Evolutionary conservation across 2,888 invertebrate genomes (phyloP).

Genomic region (Meliscaeva auricollis): DNA sequence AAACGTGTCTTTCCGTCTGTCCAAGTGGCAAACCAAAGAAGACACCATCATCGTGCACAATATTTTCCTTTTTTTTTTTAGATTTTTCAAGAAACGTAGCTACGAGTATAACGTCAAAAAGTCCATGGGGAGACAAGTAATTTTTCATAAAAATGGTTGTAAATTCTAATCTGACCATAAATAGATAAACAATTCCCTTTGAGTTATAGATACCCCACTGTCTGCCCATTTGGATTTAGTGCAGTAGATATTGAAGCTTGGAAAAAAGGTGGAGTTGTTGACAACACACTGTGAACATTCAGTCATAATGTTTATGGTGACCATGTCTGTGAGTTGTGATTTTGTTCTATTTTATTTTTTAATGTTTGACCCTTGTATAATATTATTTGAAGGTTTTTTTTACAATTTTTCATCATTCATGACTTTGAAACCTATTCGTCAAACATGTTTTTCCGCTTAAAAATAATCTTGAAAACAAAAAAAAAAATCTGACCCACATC

Average conservation of each 20-base stretch:
- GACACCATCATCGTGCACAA: conserved; percentile 7
- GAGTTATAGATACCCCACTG: conserved; percentile 55
- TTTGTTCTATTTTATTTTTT: too few species aligned
- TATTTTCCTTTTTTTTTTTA: neutral
- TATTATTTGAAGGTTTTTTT: too few species aligned
- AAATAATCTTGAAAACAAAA: too few species aligned
- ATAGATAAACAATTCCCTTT: conserved; percentile 72
- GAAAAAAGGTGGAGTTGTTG: conserved; percentile 45
- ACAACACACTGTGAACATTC: conserved; percentile 7
- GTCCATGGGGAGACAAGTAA: conserved; percentile 69
- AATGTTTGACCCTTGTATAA: too few species aligned
- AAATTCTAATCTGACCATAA: conserved; percentile 75
- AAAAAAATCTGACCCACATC: too few species aligned
- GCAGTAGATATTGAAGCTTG: neutral
- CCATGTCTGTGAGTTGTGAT: neutral
- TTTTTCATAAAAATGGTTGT: conserved; percentile 74
- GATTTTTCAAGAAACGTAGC: neutral
- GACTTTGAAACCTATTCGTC: too few species aligned
- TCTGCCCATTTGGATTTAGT: neutral
- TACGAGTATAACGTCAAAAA: conserved; percentile 39
- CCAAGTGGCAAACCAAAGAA: conserved; percentile 19
- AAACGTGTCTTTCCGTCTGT: conserved; percentile 2
- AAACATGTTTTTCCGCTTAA: too few species aligned
- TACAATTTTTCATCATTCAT: too few species aligned
- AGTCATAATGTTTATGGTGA: conserved; percentile 16